phyloP scores from a whole-genome alignment of 2,888 invertebrate genomes.

The Hypselothyrea guttata region DNA sequence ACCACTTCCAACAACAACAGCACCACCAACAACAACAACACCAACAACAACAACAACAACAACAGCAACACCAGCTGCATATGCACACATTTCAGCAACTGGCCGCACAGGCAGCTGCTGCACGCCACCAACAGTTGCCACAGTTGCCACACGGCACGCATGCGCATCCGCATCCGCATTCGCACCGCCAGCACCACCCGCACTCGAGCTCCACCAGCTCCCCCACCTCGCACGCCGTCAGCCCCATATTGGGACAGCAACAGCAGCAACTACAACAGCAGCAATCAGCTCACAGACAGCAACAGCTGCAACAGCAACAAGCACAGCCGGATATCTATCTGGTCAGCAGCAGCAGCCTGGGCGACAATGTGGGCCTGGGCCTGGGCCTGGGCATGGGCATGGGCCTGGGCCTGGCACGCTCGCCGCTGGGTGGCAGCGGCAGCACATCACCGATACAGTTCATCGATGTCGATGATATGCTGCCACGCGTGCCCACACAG shows the following conservation, averaged over 20 bases:
- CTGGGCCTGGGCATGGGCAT: constrained; percentile 44
- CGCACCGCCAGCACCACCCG: constrained; percentile 65
- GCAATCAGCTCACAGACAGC: constrained; percentile 8
- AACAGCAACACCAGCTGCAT: constrained; percentile 72
- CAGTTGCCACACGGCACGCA: too few relatives aligned
- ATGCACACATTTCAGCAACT: constrained; percentile 76
- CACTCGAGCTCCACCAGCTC: constrained; percentile 78
- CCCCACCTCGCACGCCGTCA: constrained; percentile 79
- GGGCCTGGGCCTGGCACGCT: constrained; percentile 58
- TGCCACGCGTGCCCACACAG: constrained; percentile 68
- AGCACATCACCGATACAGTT: constrained; percentile 80
- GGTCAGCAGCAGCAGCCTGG: constrained; percentile 81
- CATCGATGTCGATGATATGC: constrained; percentile 78
- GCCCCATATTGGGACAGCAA: constrained; percentile 69
- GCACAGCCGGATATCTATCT: constrained; percentile 81
- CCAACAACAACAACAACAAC: constrained; percentile 69
- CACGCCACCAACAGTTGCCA: constrained; percentile 71
- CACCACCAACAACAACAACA: constrained; percentile 61
- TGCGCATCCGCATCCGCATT: constrained; percentile 66
- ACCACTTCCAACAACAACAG: constrained; percentile 61
- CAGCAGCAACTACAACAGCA: constrained; percentile 48
- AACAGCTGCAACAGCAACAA: constrained; percentile 30
- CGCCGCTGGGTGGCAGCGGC: constrained; percentile 70
- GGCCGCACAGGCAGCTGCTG: constrained; percentile 74
- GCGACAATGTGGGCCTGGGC: constrained; percentile 70